phyloP scores from a whole-genome alignment of 2,797 vertebrate genomes.

The Merluccius polli region DNA sequence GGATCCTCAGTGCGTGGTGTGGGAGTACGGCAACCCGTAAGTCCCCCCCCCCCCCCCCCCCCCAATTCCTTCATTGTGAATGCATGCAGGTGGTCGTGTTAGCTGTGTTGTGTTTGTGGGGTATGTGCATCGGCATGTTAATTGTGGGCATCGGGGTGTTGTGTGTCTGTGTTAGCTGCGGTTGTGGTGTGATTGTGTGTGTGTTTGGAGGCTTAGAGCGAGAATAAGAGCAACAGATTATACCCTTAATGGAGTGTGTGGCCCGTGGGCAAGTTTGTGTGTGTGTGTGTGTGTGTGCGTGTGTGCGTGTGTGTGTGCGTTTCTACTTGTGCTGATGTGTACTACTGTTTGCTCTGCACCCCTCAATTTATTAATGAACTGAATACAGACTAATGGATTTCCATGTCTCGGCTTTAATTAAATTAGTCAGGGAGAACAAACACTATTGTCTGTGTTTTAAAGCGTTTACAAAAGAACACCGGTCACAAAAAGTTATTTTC shows the following conservation, averaged over 20 bases:
- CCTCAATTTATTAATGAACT: constrained; percentile 2
- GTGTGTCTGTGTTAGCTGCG: too few species aligned
- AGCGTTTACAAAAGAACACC: neutral
- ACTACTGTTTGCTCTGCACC: constrained; percentile 2
- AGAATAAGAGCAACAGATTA: neutral
- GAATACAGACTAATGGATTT: constrained; percentile 3
- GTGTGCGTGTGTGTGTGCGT: neutral
- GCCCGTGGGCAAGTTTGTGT: neutral
- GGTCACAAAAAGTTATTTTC: neutral
- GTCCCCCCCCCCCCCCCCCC: neutral
- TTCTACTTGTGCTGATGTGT: neutral
- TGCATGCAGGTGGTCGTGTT: neutral
- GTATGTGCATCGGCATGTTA: too few species aligned
- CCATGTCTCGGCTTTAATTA: neutral
- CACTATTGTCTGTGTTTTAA: constrained; percentile 3
- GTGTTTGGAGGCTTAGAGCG: neutral
- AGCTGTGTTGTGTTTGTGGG: neutral
- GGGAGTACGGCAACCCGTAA: constrained; percentile 5
- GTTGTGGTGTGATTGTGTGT: too few species aligned
- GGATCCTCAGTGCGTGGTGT: neutral
- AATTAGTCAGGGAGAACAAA: neutral
- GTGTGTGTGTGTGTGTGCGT: neutral
- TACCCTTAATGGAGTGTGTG: neutral
- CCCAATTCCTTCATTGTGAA: neutral
- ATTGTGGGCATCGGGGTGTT: too few species aligned